A percentile compares a stretch with the other conserved stretches of the same genome.
phyloP scores from a whole-genome alignment of 2,113 vertebrate species.

The Chunga burmeisteri region DNA sequence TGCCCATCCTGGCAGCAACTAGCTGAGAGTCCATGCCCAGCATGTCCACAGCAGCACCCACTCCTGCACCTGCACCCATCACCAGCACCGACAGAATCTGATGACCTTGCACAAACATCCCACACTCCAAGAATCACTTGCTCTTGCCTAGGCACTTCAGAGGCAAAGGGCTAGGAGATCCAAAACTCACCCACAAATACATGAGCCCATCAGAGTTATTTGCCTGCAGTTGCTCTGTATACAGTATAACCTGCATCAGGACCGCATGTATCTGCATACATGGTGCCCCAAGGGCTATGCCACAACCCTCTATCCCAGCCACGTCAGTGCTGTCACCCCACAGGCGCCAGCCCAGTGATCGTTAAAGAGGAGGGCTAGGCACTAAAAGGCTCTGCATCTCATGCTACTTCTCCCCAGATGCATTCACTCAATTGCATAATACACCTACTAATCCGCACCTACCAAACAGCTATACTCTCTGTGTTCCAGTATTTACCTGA shows the following conservation, averaged over 20 bases:
- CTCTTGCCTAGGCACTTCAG: background rate
- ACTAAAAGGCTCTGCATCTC: background rate
- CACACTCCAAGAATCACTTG: background rate
- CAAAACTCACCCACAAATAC: background rate
- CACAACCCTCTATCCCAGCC: background rate
- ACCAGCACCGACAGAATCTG: background rate
- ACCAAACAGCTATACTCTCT: background rate
- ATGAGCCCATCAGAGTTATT: background rate
- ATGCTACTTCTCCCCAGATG: background rate
- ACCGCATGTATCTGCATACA: background rate
- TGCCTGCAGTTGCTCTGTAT: background rate
- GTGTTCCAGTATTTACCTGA: background rate
- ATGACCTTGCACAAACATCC: background rate
- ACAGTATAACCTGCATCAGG: background rate
- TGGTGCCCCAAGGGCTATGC: too few relatives aligned
- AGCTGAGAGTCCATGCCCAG: background rate
- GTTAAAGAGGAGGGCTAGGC: background rate
- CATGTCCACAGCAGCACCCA: background rate
- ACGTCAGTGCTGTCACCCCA: background rate
- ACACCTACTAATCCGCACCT: background rate
- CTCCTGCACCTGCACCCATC: background rate
- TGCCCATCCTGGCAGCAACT: background rate
- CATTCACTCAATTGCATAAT: background rate
- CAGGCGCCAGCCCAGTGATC: background rate
- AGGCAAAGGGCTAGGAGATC: background rate